Percentiles rank a stretch among this genome's conserved stretches.
These are phyloP conservation scores for Campoletis sonorensis DNA, from an alignment of 1,140 invertebrate species.

Conservation along the genomic window DNA sequence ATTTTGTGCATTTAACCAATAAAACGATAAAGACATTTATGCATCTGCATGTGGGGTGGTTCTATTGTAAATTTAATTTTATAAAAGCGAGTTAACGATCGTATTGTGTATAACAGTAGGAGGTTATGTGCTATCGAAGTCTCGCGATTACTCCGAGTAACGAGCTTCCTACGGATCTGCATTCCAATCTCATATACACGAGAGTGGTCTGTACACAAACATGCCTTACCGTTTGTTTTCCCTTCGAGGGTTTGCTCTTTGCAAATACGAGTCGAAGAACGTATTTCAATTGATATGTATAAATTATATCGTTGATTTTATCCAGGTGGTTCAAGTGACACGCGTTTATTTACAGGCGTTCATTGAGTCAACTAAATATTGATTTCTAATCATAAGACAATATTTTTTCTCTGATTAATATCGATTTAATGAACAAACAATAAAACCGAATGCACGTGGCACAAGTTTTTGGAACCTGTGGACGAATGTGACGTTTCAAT, in stretches of 20 bases:
- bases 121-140: background rate
- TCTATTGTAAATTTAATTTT: background rate
- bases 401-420: no score
- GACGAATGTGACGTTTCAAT: no score
- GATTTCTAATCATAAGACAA: no score
- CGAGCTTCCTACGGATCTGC: constrained; percentile 50
- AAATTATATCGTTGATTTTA: background rate
- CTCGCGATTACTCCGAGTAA: constrained; percentile 30
- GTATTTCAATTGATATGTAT: background rate
- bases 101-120: constrained; percentile 28
- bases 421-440: no score
- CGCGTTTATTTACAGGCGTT: background rate
- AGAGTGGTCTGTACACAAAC: background rate
- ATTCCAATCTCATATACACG: constrained; percentile 45
- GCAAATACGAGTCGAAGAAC: background rate
- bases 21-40: background rate
- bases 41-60: background rate
- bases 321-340: background rate
- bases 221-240: background rate
- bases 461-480: no score
- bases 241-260: background rate
- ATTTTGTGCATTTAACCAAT: background rate
- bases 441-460: no score
- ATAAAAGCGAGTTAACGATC: constrained; percentile 38
- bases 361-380: no score